Base-by-base conservation (phyloP, 2,888 invertebrate genomes). In the Spatulosminthurus flaviceps region DNA sequence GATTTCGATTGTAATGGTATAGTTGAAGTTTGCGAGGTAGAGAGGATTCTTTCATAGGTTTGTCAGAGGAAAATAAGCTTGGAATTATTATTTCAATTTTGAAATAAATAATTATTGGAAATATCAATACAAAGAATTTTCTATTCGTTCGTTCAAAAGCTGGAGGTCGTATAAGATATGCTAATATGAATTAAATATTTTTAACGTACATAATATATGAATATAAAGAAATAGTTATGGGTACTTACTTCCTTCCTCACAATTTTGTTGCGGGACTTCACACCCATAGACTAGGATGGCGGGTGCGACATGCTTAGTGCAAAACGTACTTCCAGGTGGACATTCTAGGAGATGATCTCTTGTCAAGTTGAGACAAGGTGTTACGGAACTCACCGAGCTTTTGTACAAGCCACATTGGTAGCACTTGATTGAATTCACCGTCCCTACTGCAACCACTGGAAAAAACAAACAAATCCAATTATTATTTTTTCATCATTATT, bases 271-370 rank as follows among this genome's bases (percentile, higher is more conserved):
- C 7, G 64, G 60, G 2, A 69, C 78, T 70, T 82, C 83, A 81
- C 85, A 85, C 75, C 83, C 85, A 70, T 84, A 85, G 69, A 85
- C 85, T 24, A 79, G 77, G 78, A 84, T 83, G 13, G 84, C 83
- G 21, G 82, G 84, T n/a, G 83, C 83, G 51, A 84, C 82, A 75
- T 84, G 84, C 71, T 85, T 85, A 75, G 83, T 82, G 79, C 85
- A 85, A 76, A 81, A 81, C 66, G 82, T 83, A 71, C 67, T 80
- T 0, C 79, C 78, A 13, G 80, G 7, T 21, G 83, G 82, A 79
- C 85, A 85, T 28, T 83, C 84, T 61, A 78, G 64, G 0, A 84
- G 77, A 41, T 80, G 79, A 5, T 28, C 70, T 24, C 71, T 67
- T 29, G 82, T 85, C 78, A 85, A 73, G 76, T 85, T 84, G 21